A percentile compares a stretch with the other conserved stretches of the same genome.
Evolutionary conservation across 2,113 vertebrate genomes (phyloP).

Genomic region (Hyla sarda): DNA sequence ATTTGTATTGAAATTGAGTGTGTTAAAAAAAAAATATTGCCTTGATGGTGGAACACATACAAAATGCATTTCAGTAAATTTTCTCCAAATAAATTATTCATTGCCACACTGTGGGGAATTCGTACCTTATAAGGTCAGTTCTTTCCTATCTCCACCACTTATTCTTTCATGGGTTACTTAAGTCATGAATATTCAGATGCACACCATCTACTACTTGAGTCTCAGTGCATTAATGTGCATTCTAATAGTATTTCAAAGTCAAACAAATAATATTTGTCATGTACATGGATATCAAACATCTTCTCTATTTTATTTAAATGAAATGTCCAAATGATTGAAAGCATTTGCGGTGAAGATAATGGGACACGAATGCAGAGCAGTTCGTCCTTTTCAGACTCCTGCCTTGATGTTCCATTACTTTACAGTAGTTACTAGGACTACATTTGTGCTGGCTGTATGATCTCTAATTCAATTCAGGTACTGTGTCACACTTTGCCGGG

Average conservation of each 20-base stretch:
- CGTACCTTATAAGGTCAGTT: constrained; percentile 75
- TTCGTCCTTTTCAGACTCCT: constrained; percentile 60
- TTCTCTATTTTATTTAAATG: constrained; percentile 83
- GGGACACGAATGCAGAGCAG: constrained; percentile 71
- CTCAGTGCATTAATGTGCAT: constrained; percentile 76
- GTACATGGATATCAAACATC: constrained; percentile 80
- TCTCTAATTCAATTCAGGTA: constrained; percentile 26
- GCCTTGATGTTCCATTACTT: constrained; percentile 56
- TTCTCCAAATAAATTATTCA: constrained; percentile 72
- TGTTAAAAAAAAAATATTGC: constrained; percentile 26
- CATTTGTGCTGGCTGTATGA: background rate
- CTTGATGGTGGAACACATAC: background rate
- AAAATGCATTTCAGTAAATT: constrained; percentile 40
- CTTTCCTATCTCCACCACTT: constrained; percentile 63
- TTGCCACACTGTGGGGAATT: constrained; percentile 62
- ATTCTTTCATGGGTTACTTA: constrained; percentile 64
- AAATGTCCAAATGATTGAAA: constrained; percentile 84
- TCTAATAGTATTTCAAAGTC: constrained; percentile 81
- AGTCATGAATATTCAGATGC: constrained; percentile 87
- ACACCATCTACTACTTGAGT: constrained; percentile 72
- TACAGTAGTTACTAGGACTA: constrained; percentile 23
- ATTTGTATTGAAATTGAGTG: background rate
- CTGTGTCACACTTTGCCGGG: background rate
- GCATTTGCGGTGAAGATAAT: constrained; percentile 72
- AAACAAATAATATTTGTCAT: constrained; percentile 82